phyloP scores from a whole-genome alignment of 2,113 vertebrate species.

The Calonectris borealis region DNA sequence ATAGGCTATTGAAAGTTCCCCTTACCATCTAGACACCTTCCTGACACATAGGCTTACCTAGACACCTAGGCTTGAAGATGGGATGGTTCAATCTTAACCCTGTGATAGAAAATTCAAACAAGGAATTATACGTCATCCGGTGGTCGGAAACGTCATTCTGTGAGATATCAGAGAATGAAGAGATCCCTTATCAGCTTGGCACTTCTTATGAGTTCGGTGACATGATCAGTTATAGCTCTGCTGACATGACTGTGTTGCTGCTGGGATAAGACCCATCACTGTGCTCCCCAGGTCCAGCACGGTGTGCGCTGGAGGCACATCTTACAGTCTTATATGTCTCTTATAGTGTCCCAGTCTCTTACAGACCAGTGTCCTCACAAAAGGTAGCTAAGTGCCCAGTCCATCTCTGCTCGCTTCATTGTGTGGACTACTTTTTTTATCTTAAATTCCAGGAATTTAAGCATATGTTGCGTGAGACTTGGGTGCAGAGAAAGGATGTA shows the following conservation, averaged over 20 bases:
- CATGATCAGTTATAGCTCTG: background rate
- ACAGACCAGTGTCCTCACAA: background rate
- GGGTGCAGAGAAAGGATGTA: background rate
- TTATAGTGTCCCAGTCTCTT: background rate
- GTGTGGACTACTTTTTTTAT: background rate
- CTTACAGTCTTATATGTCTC: background rate
- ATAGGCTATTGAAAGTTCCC: background rate
- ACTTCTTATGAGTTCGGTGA: background rate
- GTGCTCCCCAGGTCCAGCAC: background rate
- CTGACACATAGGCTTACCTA: background rate
- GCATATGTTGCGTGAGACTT: background rate
- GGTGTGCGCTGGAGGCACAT: background rate
- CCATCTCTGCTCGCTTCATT: background rate
- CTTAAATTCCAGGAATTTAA: background rate
- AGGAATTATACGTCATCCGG: background rate
- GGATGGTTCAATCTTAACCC: background rate
- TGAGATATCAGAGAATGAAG: background rate
- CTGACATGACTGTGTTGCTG: background rate
- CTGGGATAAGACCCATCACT: background rate
- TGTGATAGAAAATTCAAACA: background rate
- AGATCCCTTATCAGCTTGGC: background rate
- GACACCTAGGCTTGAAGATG: background rate
- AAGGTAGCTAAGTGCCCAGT: background rate
- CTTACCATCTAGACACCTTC: background rate
- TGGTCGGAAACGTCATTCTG: background rate